Evolutionary conservation across 2,797 vertebrate species (phyloP).

Genomic region (Megaceryle alcyon): DNA sequence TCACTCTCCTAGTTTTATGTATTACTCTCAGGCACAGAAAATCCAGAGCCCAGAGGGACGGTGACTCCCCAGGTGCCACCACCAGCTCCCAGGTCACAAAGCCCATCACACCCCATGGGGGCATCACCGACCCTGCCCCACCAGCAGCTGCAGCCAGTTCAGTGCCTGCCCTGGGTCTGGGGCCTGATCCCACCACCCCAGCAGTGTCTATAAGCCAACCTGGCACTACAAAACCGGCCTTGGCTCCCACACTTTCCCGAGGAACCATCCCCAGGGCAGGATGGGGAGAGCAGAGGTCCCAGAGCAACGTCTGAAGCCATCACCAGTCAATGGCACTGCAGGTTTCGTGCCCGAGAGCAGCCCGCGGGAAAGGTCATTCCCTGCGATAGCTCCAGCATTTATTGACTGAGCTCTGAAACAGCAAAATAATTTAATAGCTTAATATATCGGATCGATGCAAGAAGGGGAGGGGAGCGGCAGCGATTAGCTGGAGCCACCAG

Average conservation of each 20-base stretch:
- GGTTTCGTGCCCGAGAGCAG: neutral
- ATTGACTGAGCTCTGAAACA: constrained; percentile 19
- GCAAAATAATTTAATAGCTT: constrained; percentile 54
- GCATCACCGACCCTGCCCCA: neutral
- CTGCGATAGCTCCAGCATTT: neutral
- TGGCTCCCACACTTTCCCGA: neutral
- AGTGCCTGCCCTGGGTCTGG: neutral
- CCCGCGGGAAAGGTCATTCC: constrained; percentile 15
- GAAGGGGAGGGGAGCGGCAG: neutral
- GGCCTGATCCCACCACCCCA: neutral
- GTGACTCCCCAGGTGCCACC: neutral
- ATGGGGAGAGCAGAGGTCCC: neutral
- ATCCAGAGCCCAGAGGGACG: accelerated
- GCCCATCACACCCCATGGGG: no score
- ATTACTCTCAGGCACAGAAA: neutral
- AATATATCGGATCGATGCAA: neutral
- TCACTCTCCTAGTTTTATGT: neutral
- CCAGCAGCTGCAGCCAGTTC: accelerated
- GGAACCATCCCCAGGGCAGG: neutral
- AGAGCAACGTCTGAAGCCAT: neutral
- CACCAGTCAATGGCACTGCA: neutral
- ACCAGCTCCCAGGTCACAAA: neutral
- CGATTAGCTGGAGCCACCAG: neutral
- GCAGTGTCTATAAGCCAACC: neutral
- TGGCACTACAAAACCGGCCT: neutral